Conservation (phyloP, 2,888 invertebrate genomes). For the Piscicola geometra region DNA sequence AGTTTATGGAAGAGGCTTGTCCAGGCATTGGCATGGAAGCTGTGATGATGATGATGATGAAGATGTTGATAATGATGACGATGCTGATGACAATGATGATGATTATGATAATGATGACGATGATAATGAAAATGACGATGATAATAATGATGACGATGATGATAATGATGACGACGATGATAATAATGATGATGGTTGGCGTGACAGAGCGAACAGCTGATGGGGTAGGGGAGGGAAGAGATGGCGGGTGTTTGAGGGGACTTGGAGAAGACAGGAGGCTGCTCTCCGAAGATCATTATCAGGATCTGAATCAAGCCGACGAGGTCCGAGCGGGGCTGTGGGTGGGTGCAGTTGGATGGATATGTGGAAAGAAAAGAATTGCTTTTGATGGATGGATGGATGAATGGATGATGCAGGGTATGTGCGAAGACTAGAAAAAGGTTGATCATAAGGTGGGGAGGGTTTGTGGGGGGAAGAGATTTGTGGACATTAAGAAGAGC, state of each 20-base stretch:
- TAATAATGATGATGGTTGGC: not conserved
- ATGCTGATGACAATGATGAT: not conserved
- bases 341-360: no score
- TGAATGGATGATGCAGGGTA: no score
- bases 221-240: conserved; percentile 39
- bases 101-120: not conserved
- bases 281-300: conserved; percentile 87
- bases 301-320: conserved; percentile 77
- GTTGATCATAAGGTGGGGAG: no score
- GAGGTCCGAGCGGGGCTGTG: conserved; percentile 77
- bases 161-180: not conserved
- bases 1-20: not conserved
- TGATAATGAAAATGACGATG: not conserved
- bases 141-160: not conserved
- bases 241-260: conserved; percentile 13
- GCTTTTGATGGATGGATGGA: no score
- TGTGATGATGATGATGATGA: not conserved
- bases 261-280: conserved; percentile 74
- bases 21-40: conserved; percentile 13
- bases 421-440: no score
- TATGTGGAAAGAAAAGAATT: no score
- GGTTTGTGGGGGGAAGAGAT: no score
- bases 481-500: not conserved
- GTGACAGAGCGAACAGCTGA: conserved; percentile 26
- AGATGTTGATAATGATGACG: no score